These are phyloP conservation scores for Oncorhynchus tshawytscha DNA, from an alignment of 2,113 vertebrate genomes.

Conservation along the genomic window DNA sequence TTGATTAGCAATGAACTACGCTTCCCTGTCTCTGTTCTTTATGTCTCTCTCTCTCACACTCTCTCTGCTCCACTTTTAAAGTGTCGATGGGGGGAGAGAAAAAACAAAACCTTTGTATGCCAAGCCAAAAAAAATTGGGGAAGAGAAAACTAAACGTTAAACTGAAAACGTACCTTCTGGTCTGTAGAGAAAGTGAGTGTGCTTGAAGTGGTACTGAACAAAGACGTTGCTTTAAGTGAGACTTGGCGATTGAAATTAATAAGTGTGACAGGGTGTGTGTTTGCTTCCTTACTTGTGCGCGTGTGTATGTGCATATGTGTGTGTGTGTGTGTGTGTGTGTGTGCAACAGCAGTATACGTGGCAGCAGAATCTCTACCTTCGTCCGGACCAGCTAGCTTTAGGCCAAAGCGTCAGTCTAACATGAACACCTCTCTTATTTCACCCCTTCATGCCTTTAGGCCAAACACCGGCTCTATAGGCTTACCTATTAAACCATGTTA, in stretches of 20 bases:
- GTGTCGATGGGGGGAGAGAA: constrained; percentile 37
- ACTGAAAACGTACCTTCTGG: constrained; percentile 22
- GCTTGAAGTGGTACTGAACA: constrained; percentile 29
- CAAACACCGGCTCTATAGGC: not conserved
- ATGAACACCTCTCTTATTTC: not conserved
- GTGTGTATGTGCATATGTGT: not conserved
- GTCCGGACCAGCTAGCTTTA: not conserved
- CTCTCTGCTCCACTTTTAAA: constrained; percentile 35
- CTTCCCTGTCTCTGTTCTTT: constrained; percentile 59
- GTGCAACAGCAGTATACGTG: not conserved
- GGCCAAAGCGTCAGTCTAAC: not conserved
- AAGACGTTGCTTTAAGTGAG: constrained; percentile 8
- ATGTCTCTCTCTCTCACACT: constrained; percentile 44
- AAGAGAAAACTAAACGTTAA: constrained; percentile 32
- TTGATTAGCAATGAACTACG: constrained; percentile 70
- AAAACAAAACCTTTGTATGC: constrained; percentile 40
- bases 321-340: not conserved
- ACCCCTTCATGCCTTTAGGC: not conserved
- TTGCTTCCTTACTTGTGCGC: not conserved
- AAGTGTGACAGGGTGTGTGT: not conserved
- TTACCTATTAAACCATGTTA: not conserved
- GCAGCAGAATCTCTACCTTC: not conserved
- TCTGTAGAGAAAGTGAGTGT: constrained; percentile 27
- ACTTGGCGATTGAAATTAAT: not conserved
- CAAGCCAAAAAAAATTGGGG: constrained; percentile 37